phyloP scores from a whole-genome alignment of 2,888 invertebrate species.

The Dorcus parallelipipedus region DNA sequence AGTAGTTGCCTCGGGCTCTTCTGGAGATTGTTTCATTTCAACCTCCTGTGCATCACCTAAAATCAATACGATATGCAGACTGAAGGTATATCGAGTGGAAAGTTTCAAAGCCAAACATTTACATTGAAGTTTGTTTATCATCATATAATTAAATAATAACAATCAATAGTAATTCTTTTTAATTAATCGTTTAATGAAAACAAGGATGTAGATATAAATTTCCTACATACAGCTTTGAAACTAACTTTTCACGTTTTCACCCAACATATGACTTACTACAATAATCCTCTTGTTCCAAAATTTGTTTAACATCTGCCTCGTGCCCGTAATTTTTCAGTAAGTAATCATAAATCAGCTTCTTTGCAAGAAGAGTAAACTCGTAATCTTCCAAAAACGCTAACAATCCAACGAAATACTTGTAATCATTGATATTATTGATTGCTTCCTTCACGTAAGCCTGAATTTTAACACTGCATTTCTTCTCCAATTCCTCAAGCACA shows the following conservation, averaged over 20 bases:
- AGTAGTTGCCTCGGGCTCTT: too few relatives aligned
- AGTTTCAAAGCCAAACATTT: not conserved
- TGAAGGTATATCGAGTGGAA: too few relatives aligned
- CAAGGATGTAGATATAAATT: too few relatives aligned
- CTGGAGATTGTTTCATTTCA: too few relatives aligned
- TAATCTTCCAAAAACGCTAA: conserved; percentile 37
- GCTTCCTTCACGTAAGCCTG: conserved; percentile 44
- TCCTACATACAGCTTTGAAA: too few relatives aligned
- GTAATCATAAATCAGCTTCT: conserved; percentile 53
- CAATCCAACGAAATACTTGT: conserved; percentile 9
- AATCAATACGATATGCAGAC: too few relatives aligned
- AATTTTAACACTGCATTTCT: conserved; percentile 44
- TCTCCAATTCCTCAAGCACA: conserved; percentile 43
- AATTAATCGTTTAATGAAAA: too few relatives aligned
- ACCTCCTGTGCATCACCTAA: too few relatives aligned
- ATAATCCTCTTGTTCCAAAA: too few relatives aligned
- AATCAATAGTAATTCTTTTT: too few relatives aligned
- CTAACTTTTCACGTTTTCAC: too few relatives aligned
- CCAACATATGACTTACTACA: too few relatives aligned
- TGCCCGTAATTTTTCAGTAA: conserved; percentile 31
- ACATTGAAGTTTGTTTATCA: conserved; percentile 5
- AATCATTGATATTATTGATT: conserved; percentile 28
- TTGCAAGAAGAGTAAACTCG: conserved; percentile 58
- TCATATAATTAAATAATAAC: not conserved
- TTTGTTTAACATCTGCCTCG: not conserved